phyloP scores from a whole-genome alignment of 2,888 invertebrate genomes.

The Sinohyriopsis cumingii region DNA sequence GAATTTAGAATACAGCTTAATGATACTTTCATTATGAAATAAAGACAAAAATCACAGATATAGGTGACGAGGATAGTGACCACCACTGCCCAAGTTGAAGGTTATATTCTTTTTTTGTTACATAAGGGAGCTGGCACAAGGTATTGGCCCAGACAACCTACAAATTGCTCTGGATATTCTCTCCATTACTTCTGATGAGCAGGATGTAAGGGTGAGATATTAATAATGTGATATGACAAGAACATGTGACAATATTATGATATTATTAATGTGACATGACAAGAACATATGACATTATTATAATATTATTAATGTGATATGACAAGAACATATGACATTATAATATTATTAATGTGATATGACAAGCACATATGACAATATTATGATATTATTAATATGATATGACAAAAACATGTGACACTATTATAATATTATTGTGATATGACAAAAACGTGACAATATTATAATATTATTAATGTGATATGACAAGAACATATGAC shows the following conservation, averaged over 20 bases:
- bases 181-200: slow-evolving; percentile 32
- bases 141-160: slow-evolving; percentile 35
- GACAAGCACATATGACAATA: no score
- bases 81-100: no score
- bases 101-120: no score
- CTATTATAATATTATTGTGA: not conserved
- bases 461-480: not conserved
- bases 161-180: slow-evolving; percentile 33
- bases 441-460: not conserved
- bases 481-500: not conserved
- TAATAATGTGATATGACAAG: not conserved
- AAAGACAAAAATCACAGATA: no score
- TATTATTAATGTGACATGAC: not conserved
- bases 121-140: slow-evolving; percentile 1
- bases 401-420: not conserved
- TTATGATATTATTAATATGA: not conserved
- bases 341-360: not conserved
- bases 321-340: no score
- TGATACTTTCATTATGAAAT: no score
- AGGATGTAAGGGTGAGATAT: slow-evolving; percentile 32
- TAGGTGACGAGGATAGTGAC: no score
- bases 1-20: no score
- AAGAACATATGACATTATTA: no score
- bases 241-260: no score
- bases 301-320: not conserved